phyloP scores from a whole-genome alignment of 2,888 invertebrate species.

The Octodonta nipae region DNA sequence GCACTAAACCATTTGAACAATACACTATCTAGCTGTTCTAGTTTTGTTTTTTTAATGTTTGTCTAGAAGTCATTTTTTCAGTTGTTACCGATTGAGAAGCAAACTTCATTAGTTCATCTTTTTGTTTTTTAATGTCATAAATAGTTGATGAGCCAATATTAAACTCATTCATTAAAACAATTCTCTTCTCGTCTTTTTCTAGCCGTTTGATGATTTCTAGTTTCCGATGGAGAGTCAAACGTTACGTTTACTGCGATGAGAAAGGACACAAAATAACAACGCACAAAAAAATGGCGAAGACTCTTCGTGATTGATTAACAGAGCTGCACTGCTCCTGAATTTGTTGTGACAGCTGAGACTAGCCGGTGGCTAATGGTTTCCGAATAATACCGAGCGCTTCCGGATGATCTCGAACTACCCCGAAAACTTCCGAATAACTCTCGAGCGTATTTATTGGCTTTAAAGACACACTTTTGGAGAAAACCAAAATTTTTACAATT shows the following conservation, averaged over 20 bases:
- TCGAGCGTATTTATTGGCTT: neutral
- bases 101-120: neutral
- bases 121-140: neutral
- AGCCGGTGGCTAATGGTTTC: neutral
- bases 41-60: conserved; percentile 1
- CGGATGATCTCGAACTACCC: neutral
- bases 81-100: conserved; percentile 1
- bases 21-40: too few species aligned
- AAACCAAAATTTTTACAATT: conserved; percentile 1
- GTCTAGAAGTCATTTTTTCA: neutral
- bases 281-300: too few species aligned
- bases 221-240: neutral
- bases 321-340: too few species aligned
- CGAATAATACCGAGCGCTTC: neutral
- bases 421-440: neutral
- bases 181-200: neutral
- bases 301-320: too few species aligned
- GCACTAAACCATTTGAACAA: conserved; percentile 1
- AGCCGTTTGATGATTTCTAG: neutral
- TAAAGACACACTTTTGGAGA: too few species aligned
- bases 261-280: too few species aligned
- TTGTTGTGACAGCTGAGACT: neutral
- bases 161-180: too few species aligned
- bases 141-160: conserved; percentile 1
- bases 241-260: too few species aligned